These are phyloP conservation scores for Melanostigma gelatinosum DNA, from an alignment of 2,113 vertebrate genomes.

Conservation along the genomic window DNA sequence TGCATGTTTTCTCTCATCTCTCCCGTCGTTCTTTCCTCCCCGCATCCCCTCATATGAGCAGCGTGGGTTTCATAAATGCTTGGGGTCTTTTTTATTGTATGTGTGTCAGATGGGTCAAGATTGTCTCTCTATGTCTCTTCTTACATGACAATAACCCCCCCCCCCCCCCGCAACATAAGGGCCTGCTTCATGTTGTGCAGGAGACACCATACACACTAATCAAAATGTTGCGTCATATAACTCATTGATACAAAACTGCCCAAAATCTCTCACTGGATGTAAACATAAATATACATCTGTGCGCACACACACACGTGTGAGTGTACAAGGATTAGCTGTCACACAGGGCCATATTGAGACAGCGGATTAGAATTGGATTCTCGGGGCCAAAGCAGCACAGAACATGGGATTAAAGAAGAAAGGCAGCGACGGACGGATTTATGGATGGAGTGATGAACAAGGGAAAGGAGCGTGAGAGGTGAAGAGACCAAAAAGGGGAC, in stretches of 20 bases:
- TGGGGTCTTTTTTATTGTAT: constrained; percentile 13
- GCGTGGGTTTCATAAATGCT: constrained; percentile 32
- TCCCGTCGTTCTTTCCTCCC: constrained; percentile 42
- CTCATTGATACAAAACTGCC: constrained; percentile 27
- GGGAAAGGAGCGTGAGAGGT: constrained; percentile 38
- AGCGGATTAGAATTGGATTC: constrained; percentile 76
- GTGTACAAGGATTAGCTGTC: constrained; percentile 63
- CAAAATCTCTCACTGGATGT: constrained; percentile 35
- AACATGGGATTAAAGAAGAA: constrained; percentile 77
- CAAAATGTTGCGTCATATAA: constrained; percentile 58
- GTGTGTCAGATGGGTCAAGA: constrained; percentile 25
- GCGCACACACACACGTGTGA: background rate
- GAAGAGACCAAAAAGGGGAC: constrained; percentile 41
- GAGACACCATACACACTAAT: constrained; percentile 22
- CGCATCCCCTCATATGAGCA: constrained; percentile 45
- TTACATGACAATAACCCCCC: constrained; percentile 30
- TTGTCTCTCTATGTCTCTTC: constrained; percentile 46
- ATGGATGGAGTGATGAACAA: constrained; percentile 58
- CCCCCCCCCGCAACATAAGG: background rate
- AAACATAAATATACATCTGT: constrained; percentile 32
- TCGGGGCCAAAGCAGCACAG: constrained; percentile 56
- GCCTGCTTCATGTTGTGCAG: constrained; percentile 16
- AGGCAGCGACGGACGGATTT: constrained; percentile 45
- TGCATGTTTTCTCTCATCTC: constrained; percentile 65
- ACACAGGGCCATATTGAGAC: constrained; percentile 67